These are phyloP conservation scores for Clarias macrocephalus DNA, from an alignment of 2,113 vertebrate species.

Conservation along the genomic window DNA sequence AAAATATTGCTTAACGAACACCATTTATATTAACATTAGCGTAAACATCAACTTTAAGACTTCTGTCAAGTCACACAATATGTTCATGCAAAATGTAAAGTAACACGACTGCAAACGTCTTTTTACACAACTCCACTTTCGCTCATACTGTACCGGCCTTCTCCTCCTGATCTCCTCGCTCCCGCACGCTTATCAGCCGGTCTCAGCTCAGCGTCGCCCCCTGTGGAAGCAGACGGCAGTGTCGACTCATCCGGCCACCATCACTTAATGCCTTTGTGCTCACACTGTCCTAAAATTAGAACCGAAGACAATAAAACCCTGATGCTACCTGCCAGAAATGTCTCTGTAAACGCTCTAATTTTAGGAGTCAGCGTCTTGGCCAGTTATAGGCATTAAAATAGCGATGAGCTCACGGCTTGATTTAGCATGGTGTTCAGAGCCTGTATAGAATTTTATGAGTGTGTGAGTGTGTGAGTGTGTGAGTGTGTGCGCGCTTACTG, in stretches of 20 bases:
- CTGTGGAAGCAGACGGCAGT: slow-evolving; percentile 12
- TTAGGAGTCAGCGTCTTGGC: slow-evolving; percentile 20
- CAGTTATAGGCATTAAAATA: slow-evolving; percentile 5
- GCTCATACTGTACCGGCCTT: background rate
- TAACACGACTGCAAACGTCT: background rate
- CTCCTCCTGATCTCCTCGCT: background rate
- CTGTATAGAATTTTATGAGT: background rate
- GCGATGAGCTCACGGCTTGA: slow-evolving; percentile 19
- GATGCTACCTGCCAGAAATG: background rate
- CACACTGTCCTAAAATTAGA: slow-evolving; percentile 10
- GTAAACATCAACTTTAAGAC: background rate
- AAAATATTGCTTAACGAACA: too few species aligned
- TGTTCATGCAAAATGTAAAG: background rate
- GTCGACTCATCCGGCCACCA: background rate
- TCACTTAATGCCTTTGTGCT: background rate
- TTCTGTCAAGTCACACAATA: background rate
- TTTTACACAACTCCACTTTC: background rate
- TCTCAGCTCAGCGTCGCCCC: slow-evolving; percentile 24
- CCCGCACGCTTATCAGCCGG: background rate
- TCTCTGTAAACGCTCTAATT: slow-evolving; percentile 1
- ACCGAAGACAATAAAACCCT: background rate
- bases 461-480: background rate
- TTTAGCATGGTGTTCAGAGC: slow-evolving; percentile 1
- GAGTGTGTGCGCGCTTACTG: background rate
- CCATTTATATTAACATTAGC: too few species aligned